Percentiles rank a stretch among this genome's conserved stretches.
Conservation (phyloP, 2,888 invertebrate species). For the Ochropleura leucogaster region DNA sequence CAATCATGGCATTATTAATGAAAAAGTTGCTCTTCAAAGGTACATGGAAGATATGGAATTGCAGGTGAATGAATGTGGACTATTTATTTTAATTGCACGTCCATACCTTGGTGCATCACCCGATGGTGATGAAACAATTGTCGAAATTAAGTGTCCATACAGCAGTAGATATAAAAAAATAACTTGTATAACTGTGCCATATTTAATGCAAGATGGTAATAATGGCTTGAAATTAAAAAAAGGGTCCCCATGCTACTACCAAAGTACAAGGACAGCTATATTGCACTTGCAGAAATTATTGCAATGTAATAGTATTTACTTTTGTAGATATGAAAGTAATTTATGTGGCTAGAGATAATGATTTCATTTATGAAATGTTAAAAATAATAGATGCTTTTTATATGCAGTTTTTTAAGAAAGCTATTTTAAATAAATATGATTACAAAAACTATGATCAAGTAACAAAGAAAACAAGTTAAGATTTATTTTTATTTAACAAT, state of each 20-base stretch:
- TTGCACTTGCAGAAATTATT: neutral
- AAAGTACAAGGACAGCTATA: constrained; percentile 1
- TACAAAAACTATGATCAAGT: neutral
- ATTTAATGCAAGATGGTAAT: neutral
- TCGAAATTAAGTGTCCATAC: neutral
- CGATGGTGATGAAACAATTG: too few species aligned
- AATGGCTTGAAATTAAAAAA: neutral
- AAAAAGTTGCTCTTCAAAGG: neutral
- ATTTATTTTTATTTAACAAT: too few species aligned
- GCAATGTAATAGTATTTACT: neutral
- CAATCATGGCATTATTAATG: too few species aligned
- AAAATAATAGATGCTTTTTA: neutral
- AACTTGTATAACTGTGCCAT: neutral
- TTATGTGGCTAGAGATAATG: constrained; percentile 1
- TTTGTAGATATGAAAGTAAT: neutral
- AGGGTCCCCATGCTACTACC: neutral
- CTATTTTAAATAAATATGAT: neutral
- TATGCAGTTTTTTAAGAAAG: neutral
- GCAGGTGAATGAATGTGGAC: neutral
- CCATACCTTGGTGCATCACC: neutral
- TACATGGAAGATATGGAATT: constrained; percentile 1
- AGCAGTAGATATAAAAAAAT: neutral
- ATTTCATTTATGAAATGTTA: neutral
- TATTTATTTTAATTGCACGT: neutral
- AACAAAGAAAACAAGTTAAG: neutral